Conservation (phyloP, 2,888 invertebrate genomes). For the Polyploca ridens region DNA sequence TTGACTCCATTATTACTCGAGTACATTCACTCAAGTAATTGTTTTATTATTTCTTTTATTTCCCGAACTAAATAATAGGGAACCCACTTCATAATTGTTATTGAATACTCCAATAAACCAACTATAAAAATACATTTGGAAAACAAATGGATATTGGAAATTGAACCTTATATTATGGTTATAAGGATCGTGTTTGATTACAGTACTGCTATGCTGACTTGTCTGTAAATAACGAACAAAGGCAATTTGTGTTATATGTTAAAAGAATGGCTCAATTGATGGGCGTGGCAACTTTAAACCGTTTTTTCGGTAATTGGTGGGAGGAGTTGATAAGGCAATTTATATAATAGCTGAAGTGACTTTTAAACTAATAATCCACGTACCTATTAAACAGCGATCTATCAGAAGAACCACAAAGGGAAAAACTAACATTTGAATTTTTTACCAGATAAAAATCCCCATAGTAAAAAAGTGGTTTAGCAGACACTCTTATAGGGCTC, state of each 20-base stretch:
- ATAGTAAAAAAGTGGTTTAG: too few relatives aligned
- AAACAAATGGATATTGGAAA: not conserved
- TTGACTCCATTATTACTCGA: conserved; percentile 36
- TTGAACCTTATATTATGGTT: not conserved
- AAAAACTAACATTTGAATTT: too few relatives aligned
- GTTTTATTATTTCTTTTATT: conserved; percentile 18
- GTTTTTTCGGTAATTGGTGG: conserved; percentile 14
- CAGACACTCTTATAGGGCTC: too few relatives aligned
- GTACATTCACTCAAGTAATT: conserved; percentile 26
- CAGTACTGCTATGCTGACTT: not conserved
- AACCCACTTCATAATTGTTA: conserved; percentile 3
- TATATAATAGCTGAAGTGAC: too few relatives aligned
- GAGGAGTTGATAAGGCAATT: not conserved
- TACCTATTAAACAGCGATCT: too few relatives aligned
- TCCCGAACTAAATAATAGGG: conserved; percentile 15
- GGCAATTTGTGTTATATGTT: conserved; percentile 1
- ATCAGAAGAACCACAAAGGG: too few relatives aligned
- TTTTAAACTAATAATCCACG: too few relatives aligned
- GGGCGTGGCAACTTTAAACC: conserved; percentile 11
- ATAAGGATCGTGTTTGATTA: not conserved
- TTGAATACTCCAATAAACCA: conserved; percentile 1
- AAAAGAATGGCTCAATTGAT: not conserved
- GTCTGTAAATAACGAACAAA: not conserved
- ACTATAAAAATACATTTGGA: not conserved
- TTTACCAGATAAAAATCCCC: too few relatives aligned